Base-by-base conservation (phyloP, 92 coral and sea anemone species). In the Bergia sp. region DNA sequence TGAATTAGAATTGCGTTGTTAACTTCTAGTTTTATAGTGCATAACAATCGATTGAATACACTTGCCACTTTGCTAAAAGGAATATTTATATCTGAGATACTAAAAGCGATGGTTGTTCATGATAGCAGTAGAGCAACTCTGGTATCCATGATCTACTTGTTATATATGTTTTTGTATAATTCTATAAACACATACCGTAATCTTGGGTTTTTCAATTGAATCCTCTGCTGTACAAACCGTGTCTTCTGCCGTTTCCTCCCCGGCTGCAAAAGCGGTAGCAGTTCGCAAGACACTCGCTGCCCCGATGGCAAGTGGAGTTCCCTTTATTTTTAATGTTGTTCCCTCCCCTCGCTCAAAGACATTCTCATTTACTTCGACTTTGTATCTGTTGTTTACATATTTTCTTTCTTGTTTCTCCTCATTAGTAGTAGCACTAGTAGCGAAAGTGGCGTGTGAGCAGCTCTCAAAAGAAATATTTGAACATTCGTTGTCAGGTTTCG, bases 231-330 rank as follows among this genome's bases (percentile, higher is more conserved):
- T 81, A 13, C 87, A 90, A 4, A 93, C 91, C 29, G 98, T 86
- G 37, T 85, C 89, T 40, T 88, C 88, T 29, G 95, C 98, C 73
- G 92, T 78, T 1, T 89, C 90, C 67, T 91, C 88, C 37, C 95
- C 93, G n/a, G 91, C 98, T 36, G 95, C 98, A 57, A 95, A 58
- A 23, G 95, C 95, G 0, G 98, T 92, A 15, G 96, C 94, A 7
- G 96, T 89, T 86, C 98, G 86, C 81, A 95, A 71, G 42, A 95
- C 91, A 57, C 96, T 91, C 21, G 92, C 92, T 1, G 95, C 96
- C 0, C 98, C 98, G 1, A 95, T 82, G 11, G 89, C 92, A 38
- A 95, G 67, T 23, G 98, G 94, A 8, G 98, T 92, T 10, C 98
- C 93, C 73, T 92, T 92, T 36, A 95, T 86, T 80, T 82, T 91